Conservation (phyloP, 37 sponge, comb jelly and placozoan genomes). For the Haliclona indistincta region DNA sequence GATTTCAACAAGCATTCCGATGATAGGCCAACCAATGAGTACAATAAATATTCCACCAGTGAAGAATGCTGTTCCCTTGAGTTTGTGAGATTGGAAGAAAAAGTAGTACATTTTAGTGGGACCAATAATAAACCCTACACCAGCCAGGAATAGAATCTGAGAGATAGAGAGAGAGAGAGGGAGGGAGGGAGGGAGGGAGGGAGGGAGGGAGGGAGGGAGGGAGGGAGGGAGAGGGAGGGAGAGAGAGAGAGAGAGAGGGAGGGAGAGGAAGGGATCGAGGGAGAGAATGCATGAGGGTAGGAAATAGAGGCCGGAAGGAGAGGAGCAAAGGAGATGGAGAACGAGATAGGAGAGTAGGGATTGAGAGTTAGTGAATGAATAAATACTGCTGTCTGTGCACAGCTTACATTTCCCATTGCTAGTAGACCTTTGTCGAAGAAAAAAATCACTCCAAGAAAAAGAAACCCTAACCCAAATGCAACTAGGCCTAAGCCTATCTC, state of each 20-base stretch:
- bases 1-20: constrained; percentile 91
- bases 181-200: neutral
- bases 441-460: constrained; percentile 84
- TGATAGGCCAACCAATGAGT: constrained; percentile 90
- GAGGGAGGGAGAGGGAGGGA: neutral
- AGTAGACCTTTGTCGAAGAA: constrained; percentile 92
- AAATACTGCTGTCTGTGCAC: no score
- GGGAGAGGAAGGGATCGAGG: neutral
- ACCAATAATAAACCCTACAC: constrained; percentile 90
- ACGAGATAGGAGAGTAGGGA: no score
- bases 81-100: constrained; percentile 91
- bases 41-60: constrained; percentile 89
- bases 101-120: constrained; percentile 86
- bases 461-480: constrained; percentile 84
- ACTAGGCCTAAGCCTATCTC: constrained; percentile 94
- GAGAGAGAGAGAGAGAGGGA: neutral
- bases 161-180: neutral
- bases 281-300: neutral
- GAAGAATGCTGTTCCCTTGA: constrained; percentile 90
- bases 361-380: no score
- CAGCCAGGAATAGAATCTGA: constrained; percentile 91
- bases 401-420: constrained; percentile 96
- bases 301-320: neutral
- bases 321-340: neutral
- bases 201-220: neutral